Percentiles rank a stretch among this genome's conserved stretches.
Conservation (phyloP, 2,797 vertebrate species). For the Argentina silus region DNA sequence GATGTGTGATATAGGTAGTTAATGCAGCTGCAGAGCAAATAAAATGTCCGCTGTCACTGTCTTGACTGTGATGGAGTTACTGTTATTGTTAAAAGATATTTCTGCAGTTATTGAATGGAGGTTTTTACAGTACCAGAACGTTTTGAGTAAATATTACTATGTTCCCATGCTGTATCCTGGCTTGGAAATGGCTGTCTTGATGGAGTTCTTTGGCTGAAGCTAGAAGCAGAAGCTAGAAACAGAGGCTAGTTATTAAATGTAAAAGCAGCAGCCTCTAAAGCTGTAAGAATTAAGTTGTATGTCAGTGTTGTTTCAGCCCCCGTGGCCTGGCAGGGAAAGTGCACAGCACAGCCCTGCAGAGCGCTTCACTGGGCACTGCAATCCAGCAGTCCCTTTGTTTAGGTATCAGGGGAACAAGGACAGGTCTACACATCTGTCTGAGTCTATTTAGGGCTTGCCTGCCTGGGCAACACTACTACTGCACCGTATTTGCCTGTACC, state of each 20-base stretch:
- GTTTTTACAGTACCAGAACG: too few relatives aligned
- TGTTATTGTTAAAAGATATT: too few relatives aligned
- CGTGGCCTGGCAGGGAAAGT: background rate
- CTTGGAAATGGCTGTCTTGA: too few relatives aligned
- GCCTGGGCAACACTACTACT: background rate
- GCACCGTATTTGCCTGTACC: background rate
- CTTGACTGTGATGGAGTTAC: background rate
- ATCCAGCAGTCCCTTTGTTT: constrained; percentile 1
- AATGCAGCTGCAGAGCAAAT: background rate
- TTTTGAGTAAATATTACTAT: too few relatives aligned
- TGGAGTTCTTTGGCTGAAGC: too few relatives aligned
- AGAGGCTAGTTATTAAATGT: too few relatives aligned
- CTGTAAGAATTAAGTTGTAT: too few relatives aligned
- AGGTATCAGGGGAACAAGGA: background rate
- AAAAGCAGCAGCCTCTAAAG: too few relatives aligned
- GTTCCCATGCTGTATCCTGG: too few relatives aligned
- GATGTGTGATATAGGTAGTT: background rate
- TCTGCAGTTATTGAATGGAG: too few relatives aligned
- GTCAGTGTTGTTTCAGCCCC: too few relatives aligned
- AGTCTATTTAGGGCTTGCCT: background rate
- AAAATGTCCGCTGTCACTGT: background rate
- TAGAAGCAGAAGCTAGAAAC: too few relatives aligned
- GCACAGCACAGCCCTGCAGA: background rate
- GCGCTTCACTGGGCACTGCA: background rate
- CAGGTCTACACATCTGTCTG: background rate